phyloP scores from a whole-genome alignment of 2,113 vertebrate species.

The Cyanistes caeruleus region DNA sequence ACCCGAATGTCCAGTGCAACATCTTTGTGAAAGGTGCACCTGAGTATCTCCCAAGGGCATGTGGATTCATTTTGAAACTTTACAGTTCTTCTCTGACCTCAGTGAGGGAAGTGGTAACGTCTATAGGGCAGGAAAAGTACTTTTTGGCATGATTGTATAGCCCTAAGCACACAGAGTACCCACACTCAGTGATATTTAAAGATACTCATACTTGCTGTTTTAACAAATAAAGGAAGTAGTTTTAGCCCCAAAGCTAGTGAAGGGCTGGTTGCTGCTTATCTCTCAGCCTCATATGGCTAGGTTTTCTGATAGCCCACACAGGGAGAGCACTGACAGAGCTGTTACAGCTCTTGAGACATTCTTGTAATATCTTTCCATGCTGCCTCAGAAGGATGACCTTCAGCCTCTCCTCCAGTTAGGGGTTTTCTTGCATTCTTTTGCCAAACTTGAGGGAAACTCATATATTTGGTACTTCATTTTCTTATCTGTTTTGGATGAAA shows the following conservation, averaged over 20 bases:
- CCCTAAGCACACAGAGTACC: not conserved
- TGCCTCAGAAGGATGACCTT: not conserved
- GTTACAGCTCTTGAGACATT: not conserved
- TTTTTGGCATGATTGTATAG: not conserved
- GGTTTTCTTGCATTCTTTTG: not conserved
- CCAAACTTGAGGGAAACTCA: not conserved
- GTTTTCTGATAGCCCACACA: not conserved
- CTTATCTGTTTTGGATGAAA: not conserved
- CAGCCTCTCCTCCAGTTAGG: not conserved
- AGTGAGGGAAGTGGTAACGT: not conserved
- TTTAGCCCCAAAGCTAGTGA: not conserved
- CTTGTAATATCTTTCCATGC: not conserved
- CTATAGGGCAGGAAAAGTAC: not conserved
- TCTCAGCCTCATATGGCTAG: not conserved
- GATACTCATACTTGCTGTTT: not conserved
- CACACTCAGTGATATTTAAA: not conserved
- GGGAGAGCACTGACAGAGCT: not conserved
- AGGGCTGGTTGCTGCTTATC: not conserved
- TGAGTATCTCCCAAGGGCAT: rapidly evolving
- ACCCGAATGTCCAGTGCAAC: not conserved
- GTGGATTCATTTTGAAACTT: not conserved
- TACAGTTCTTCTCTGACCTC: not conserved
- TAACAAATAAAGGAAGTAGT: not conserved
- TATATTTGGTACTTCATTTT: not conserved
- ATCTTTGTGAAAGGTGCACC: not conserved